A percentile compares a stretch with the other conserved stretches of the same genome.
These are phyloP conservation scores for Salminus brasiliensis DNA, from an alignment of 2,113 vertebrate genomes.

Conservation along the genomic window DNA sequence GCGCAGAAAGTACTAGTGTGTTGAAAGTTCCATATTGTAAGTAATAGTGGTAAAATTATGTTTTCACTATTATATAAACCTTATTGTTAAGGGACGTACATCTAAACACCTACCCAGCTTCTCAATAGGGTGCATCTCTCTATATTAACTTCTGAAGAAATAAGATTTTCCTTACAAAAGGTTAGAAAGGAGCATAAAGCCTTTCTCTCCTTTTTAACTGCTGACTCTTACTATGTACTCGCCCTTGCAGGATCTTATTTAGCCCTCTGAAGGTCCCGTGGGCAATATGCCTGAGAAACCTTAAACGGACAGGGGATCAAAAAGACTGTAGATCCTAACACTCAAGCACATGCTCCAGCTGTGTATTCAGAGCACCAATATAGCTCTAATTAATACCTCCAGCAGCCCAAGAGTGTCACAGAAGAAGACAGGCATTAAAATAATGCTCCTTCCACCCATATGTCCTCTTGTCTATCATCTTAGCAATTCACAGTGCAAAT, in stretches of 20 bases:
- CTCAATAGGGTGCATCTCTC: too few species aligned
- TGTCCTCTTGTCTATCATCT: constrained; percentile 33
- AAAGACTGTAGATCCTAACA: neutral
- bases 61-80: too few species aligned
- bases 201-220: neutral
- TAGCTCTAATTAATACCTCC: constrained; percentile 41
- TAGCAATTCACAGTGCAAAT: constrained; percentile 31
- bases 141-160: too few species aligned
- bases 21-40: too few species aligned
- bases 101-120: too few species aligned
- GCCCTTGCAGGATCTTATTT: neutral
- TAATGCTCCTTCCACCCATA: constrained; percentile 24
- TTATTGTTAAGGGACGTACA: too few species aligned
- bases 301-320: neutral
- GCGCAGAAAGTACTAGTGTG: too few species aligned
- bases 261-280: neutral
- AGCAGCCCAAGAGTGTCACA: constrained; percentile 25
- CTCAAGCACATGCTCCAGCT: constrained; percentile 23
- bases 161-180: too few species aligned
- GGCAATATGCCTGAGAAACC: neutral
- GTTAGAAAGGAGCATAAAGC: too few species aligned
- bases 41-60: too few species aligned
- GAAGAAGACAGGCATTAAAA: constrained; percentile 35
- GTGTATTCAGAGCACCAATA: constrained; percentile 31
- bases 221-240: neutral